These are phyloP conservation scores for Conus betulinus DNA, from an alignment of 1,140 invertebrate genomes.

Conservation along the genomic window DNA sequence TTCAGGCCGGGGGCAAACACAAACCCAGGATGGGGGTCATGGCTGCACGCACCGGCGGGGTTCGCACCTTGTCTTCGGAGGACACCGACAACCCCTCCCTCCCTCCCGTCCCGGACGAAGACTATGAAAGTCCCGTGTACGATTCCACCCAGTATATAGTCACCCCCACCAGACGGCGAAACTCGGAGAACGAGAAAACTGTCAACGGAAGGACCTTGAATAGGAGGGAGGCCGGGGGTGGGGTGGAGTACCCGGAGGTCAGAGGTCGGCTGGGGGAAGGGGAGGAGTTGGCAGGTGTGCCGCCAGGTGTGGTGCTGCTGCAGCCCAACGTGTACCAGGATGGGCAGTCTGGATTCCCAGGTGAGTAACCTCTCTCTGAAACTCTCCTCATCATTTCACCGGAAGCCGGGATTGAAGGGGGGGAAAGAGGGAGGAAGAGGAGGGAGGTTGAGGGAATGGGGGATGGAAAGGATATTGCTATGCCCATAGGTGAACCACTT, in stretches of 20 bases:
- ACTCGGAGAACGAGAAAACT: constrained; percentile 10
- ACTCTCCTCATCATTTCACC: too few species aligned
- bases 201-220: neutral
- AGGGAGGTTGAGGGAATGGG: too few species aligned
- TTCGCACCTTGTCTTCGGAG: neutral
- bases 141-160: constrained; percentile 19
- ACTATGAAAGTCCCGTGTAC: constrained; percentile 6
- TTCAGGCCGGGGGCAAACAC: neutral
- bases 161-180: constrained; percentile 1
- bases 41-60: neutral
- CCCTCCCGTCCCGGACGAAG: neutral
- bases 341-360: neutral
- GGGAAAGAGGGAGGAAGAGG: too few species aligned
- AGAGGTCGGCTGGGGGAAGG: neutral
- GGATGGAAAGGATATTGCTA: too few species aligned
- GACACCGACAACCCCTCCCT: neutral
- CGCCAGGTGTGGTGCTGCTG: neutral
- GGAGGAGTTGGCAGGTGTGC: neutral
- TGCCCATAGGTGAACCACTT: too few species aligned
- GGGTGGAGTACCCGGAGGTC: constrained; percentile 13
- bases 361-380: neutral
- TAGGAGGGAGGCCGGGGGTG: neutral
- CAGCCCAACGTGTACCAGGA: constrained; percentile 10
- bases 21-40: constrained; percentile 11
- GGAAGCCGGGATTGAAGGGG: too few species aligned